These are phyloP conservation scores for Heptranchias perlo DNA, from an alignment of 2,113 vertebrate genomes.

Conservation along the genomic window DNA sequence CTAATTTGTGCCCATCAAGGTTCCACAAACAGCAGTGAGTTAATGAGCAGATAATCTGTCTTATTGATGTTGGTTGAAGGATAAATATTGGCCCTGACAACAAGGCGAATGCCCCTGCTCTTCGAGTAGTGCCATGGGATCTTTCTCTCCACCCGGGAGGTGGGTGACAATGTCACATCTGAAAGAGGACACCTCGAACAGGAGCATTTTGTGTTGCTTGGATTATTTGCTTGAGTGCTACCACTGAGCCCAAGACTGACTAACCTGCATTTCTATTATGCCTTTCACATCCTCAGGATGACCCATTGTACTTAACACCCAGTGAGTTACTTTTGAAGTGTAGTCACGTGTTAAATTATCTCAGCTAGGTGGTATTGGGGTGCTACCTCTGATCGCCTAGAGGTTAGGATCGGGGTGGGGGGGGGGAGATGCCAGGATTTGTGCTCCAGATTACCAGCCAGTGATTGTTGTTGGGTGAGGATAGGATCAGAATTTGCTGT, in stretches of 20 bases:
- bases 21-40: neutral
- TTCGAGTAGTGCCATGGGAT: neutral
- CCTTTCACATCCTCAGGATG: too few relatives aligned
- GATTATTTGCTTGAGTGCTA: neutral
- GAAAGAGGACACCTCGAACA: neutral
- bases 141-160: neutral
- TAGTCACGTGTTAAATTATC: too few relatives aligned
- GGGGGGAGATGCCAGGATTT: too few relatives aligned
- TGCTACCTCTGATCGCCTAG: too few relatives aligned
- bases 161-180: neutral
- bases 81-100: neutral
- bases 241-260: neutral
- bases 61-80: neutral
- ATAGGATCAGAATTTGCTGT: too few relatives aligned
- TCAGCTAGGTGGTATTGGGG: too few relatives aligned
- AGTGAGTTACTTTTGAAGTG: too few relatives aligned
- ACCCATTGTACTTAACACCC: too few relatives aligned
- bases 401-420: too few relatives aligned
- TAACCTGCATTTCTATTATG: too few relatives aligned
- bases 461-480: too few relatives aligned
- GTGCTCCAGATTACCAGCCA: too few relatives aligned
- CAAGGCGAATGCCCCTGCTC: neutral
- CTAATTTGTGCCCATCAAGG: neutral
- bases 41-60: neutral
- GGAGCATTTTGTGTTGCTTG: neutral